Base-by-base conservation (phyloP, 2,888 invertebrate genomes). In the Cancer borealis region DNA sequence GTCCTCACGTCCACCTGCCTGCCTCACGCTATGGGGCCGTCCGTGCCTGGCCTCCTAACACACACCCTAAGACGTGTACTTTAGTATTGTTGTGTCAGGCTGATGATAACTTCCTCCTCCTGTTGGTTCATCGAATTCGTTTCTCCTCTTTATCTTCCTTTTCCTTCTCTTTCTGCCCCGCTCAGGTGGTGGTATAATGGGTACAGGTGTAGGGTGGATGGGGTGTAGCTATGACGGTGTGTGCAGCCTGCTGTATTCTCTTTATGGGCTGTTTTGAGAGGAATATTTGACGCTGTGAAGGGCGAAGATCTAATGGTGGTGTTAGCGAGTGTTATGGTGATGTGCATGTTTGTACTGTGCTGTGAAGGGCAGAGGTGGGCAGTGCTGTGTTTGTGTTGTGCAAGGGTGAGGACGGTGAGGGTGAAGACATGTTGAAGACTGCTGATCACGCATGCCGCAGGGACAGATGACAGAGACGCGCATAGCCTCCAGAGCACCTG, bases 401-500 rank as follows among this genome's bases (percentile, higher is more conserved):
- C 60, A 60, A 21, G 21, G 39, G n/a, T 73, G 26, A 73, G 73
- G 73, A 10, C 26, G 10, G 73, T n/a, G 5, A 39, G 39, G 10
- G 84, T 39, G 84, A 10, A 26, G 84, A 0, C 12, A n/a, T 12
- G 84, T 17, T 8, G 66, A 14, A 12, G 39, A 17, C 14, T 84
- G 84, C 10, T 84, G 84, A 84, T 84, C 84, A 17, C 10, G 84
- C 39, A 84, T 84, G 84, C 84, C n/a, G 84, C 3, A 39, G 84
- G 84, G 84, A 39, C 84, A 84, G 84, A 14, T 84, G 39, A 84
- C 39, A 8, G 39, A 30, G 84, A 84, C 84, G 84, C 39, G 84
- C 84, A 4, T 39, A 14, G 39, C 84, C 39, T 84, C 10, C 84
- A 30, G 39, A 30, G 39, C 30, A 84, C 84, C 84, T 5, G 39